These are phyloP conservation scores for Falco punctatus DNA, from an alignment of 2,113 vertebrate species.

Conservation along the genomic window DNA sequence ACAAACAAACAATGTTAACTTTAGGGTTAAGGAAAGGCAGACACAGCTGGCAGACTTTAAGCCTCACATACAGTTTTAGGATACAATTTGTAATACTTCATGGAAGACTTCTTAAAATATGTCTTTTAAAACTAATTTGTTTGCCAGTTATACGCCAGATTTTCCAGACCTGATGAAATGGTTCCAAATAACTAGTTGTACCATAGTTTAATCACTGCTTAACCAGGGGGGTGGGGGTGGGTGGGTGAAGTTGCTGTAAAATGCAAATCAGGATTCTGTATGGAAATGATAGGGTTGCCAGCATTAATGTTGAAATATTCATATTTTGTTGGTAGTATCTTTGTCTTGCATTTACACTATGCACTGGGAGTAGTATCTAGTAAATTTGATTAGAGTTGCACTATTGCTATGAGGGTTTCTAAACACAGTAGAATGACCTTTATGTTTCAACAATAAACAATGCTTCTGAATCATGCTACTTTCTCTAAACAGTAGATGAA, in stretches of 20 bases:
- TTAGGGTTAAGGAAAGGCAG: neutral
- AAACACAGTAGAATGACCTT: conserved; percentile 38
- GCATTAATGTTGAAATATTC: neutral
- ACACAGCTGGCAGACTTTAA: neutral
- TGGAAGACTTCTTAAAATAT: neutral
- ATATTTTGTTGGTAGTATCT: neutral
- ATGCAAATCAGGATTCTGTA: neutral
- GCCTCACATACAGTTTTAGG: neutral
- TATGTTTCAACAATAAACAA: neutral
- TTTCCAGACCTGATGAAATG: neutral
- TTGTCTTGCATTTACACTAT: neutral
- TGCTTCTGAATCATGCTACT: neutral
- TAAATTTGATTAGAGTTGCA: conserved; percentile 18
- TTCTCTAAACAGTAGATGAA: neutral
- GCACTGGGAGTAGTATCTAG: neutral
- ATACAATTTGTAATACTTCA: neutral
- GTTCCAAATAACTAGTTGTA: neutral
- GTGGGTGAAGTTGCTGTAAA: neutral
- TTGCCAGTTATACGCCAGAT: neutral
- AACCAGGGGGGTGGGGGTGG: neutral
- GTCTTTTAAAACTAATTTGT: neutral
- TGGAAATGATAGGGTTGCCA: neutral
- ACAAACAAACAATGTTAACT: neutral
- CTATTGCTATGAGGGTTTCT: conserved; percentile 3
- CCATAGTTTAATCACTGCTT: neutral